Conservation (phyloP, 2,888 invertebrate genomes). For the Drosophila pseudotakahashii region DNA sequence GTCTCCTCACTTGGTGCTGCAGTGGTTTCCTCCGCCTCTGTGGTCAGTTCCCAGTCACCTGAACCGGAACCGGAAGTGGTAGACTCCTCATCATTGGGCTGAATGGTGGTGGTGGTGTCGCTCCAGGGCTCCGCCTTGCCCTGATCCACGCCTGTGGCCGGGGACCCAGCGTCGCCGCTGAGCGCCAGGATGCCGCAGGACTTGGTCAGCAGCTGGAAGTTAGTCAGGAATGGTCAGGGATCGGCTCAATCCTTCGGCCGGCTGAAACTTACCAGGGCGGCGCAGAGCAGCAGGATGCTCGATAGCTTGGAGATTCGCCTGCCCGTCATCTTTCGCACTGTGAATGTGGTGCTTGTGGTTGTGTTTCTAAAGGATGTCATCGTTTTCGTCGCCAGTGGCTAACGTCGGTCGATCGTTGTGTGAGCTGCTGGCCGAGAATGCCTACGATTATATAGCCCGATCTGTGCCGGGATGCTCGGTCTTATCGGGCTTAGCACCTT, state of each 20-base stretch:
- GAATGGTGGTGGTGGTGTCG: slow-evolving; percentile 45
- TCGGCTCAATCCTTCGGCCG: not conserved
- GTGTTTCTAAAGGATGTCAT: slow-evolving; percentile 23
- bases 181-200: slow-evolving; percentile 62
- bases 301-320: slow-evolving; percentile 49
- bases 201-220: slow-evolving; percentile 64
- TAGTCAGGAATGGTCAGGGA: slow-evolving; percentile 18
- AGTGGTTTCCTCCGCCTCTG: slow-evolving; percentile 4
- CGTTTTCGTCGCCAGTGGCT: slow-evolving; percentile 71
- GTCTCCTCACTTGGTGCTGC: slow-evolving; percentile 16
- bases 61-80: slow-evolving; percentile 48
- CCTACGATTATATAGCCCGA: slow-evolving; percentile 60
- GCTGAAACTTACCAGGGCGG: slow-evolving; percentile 57
- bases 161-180: slow-evolving; percentile 42
- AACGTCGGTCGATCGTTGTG: slow-evolving; percentile 79
- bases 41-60: slow-evolving; percentile 1
- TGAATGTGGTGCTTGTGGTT: slow-evolving; percentile 18
- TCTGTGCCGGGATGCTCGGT: slow-evolving; percentile 53
- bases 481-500: slow-evolving; percentile 61
- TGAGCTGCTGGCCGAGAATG: slow-evolving; percentile 52
- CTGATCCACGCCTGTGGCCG: slow-evolving; percentile 19
- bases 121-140: slow-evolving; percentile 43
- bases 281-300: slow-evolving; percentile 57
- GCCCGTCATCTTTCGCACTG: slow-evolving; percentile 40
- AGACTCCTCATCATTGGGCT: not conserved